These are phyloP conservation scores for Acrocera orbiculus DNA, from an alignment of 2,888 invertebrate species.

Conservation along the genomic window DNA sequence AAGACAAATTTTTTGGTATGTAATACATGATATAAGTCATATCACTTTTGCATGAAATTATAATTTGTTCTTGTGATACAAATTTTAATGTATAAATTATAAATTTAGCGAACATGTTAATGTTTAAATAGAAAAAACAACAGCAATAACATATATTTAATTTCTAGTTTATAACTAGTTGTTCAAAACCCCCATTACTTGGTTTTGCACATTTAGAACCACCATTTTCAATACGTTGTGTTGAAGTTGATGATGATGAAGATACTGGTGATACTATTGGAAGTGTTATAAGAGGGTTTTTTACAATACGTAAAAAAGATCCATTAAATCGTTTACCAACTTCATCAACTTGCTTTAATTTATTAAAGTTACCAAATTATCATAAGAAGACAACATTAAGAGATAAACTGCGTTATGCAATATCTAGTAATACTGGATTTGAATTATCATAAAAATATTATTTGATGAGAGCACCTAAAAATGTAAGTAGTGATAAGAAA, in stretches of 20 bases:
- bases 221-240: conserved; percentile 95
- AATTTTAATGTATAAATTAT: no score
- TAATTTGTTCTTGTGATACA: no score
- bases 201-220: conserved; percentile 95
- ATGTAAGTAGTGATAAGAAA: no score
- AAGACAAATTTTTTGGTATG: no score
- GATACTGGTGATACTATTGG: conserved; percentile 65
- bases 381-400: conserved; percentile 86
- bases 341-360: conserved; percentile 96
- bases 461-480: no score
- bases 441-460: conserved; percentile 65
- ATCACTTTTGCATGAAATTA: no score
- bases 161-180: conserved; percentile 73
- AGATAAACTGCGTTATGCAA: conserved; percentile 93
- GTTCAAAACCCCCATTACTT: conserved; percentile 89
- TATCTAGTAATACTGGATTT: conserved; percentile 95
- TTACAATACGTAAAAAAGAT: conserved; percentile 89
- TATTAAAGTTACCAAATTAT: conserved; percentile 95
- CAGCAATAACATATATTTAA: no score
- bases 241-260: conserved; percentile 96
- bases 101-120: no score
- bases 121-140: no score
- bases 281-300: conserved; percentile 93
- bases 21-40: no score
- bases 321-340: conserved; percentile 92